phyloP scores from a whole-genome alignment of 2,797 vertebrate genomes.

The Enteromius treurensis region DNA sequence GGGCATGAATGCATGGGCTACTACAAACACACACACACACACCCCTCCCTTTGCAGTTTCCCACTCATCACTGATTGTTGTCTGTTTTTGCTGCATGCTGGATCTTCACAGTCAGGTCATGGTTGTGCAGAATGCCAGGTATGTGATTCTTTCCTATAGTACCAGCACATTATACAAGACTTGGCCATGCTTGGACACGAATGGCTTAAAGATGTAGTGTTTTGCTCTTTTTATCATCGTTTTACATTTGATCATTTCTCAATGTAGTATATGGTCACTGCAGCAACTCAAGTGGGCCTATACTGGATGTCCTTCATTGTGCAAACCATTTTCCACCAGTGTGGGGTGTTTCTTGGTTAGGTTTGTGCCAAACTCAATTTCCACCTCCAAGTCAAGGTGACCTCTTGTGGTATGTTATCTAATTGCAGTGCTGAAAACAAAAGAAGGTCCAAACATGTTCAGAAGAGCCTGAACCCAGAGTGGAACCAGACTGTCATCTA shows the following conservation, averaged over 20 bases:
- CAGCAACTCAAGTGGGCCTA: slow-evolving; percentile 35
- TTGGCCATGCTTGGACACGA: slow-evolving; percentile 43
- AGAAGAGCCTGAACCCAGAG: slow-evolving; percentile 95
- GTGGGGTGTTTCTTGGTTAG: slow-evolving; percentile 11
- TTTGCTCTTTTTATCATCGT: slow-evolving; percentile 29
- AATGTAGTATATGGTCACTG: slow-evolving; percentile 42
- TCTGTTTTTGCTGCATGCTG: slow-evolving; percentile 85
- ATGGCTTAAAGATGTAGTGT: slow-evolving; percentile 45
- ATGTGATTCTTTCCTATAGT: slow-evolving; percentile 77
- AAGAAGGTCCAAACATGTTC: slow-evolving; percentile 91
- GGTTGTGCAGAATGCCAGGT: slow-evolving; percentile 99
- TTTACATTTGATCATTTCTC: slow-evolving; percentile 21
- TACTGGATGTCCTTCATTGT: slow-evolving; percentile 36
- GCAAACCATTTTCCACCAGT: slow-evolving; percentile 27
- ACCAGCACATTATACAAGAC: slow-evolving; percentile 40
- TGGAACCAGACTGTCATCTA: slow-evolving; percentile 99
- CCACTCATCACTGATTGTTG: slow-evolving; percentile 78
- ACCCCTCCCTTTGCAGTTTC: slow-evolving; percentile 59
- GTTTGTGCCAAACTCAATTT: background rate
- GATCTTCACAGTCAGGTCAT: slow-evolving; percentile 98
- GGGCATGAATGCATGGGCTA: slow-evolving; percentile 61
- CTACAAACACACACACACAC: slow-evolving; percentile 57
- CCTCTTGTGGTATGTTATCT: slow-evolving; percentile 59
- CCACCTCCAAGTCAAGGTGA: slow-evolving; percentile 49
- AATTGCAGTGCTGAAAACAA: slow-evolving; percentile 92